phyloP scores from a whole-genome alignment of 2,888 invertebrate species.

The Chaetogeoica ovagalla region DNA sequence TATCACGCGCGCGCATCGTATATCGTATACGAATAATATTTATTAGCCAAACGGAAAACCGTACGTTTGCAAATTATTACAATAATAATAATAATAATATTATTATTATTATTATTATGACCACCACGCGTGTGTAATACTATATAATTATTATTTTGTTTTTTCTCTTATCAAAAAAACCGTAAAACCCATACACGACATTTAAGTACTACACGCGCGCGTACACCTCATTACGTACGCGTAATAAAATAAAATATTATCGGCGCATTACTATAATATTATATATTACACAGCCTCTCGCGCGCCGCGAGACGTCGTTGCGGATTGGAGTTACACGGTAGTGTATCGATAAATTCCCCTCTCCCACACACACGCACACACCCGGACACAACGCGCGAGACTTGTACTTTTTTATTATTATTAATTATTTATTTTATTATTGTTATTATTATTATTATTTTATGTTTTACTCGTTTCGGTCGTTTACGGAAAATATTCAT shows the following conservation, averaged over 20 bases:
- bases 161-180: conserved; percentile 27
- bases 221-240: conserved; percentile 5
- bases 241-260: conserved; percentile 19
- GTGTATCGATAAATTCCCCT: too few species aligned
- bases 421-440: conserved; percentile 5
- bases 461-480: neutral
- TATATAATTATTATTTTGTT: neutral
- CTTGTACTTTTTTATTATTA: too few species aligned
- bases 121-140: neutral
- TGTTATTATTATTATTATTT: conserved; percentile 17
- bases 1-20: too few species aligned
- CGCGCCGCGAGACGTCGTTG: too few species aligned
- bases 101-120: too few species aligned
- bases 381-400: too few species aligned
- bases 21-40: neutral
- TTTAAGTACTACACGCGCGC: neutral
- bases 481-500: neutral
- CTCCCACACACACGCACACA: too few species aligned
- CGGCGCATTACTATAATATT: neutral
- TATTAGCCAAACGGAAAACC: neutral
- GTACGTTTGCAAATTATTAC: neutral
- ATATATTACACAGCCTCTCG: too few species aligned
- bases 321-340: too few species aligned
- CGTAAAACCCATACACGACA: conserved; percentile 9
- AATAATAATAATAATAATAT: too few species aligned